phyloP scores from a whole-genome alignment of 2,797 vertebrate species.

The Florisuga fusca region DNA sequence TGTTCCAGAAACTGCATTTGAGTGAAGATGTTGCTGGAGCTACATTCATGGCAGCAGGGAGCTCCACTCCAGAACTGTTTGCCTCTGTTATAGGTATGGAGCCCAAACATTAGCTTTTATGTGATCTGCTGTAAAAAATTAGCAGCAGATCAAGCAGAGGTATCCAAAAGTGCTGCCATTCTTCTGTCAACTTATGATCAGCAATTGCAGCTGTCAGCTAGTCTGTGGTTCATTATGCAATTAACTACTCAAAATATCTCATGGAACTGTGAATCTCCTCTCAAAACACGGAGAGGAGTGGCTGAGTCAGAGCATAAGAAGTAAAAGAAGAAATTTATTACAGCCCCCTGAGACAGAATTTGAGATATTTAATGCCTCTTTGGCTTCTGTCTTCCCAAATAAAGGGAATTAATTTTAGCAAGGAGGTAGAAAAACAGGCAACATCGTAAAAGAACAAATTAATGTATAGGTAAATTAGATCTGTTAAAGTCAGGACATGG shows the following conservation, averaged over 20 bases:
- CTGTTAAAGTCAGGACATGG: neutral
- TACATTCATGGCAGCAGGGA: slow-evolving; percentile 99
- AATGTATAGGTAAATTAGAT: neutral
- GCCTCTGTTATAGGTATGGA: slow-evolving; percentile 94
- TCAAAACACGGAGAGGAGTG: slow-evolving; percentile 25
- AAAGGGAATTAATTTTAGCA: slow-evolving; percentile 16
- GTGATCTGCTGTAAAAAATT: slow-evolving; percentile 13
- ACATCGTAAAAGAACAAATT: neutral
- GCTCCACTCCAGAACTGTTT: slow-evolving; percentile 97
- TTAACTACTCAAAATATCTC: slow-evolving; percentile 54
- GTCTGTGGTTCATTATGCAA: slow-evolving; percentile 30
- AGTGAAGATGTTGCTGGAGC: slow-evolving; percentile 98
- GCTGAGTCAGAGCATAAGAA: neutral
- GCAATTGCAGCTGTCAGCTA: slow-evolving; percentile 45
- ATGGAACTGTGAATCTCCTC: slow-evolving; percentile 16
- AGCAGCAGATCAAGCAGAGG: neutral
- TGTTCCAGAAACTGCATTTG: slow-evolving; percentile 91
- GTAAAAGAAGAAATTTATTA: neutral
- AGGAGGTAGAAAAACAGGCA: neutral
- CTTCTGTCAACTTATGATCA: slow-evolving; percentile 15
- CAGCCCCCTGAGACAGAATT: neutral
- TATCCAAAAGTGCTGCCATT: slow-evolving; percentile 1
- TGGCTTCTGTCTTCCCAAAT: neutral
- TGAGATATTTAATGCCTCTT: neutral
- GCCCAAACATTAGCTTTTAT: neutral